Evolutionary conservation across 2,797 vertebrate genomes (phyloP).

Genomic region (Cuniculus paca): DNA sequence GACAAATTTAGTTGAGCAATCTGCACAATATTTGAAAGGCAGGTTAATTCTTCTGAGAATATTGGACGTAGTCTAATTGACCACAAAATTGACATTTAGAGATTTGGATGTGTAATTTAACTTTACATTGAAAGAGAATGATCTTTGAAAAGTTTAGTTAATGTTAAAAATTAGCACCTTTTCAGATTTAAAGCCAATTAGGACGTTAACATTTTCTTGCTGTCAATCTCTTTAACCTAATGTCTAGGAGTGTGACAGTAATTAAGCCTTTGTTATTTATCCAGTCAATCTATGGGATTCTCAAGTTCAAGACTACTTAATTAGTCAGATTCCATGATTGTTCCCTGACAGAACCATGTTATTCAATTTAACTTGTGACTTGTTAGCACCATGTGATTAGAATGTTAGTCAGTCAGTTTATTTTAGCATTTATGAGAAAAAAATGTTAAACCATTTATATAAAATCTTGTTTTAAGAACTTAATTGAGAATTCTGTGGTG

Average conservation of each 20-base stretch:
- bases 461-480: slow-evolving; percentile 46
- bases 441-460: slow-evolving; percentile 26
- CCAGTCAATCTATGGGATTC: neutral
- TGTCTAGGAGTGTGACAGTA: slow-evolving; percentile 36
- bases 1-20: neutral
- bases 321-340: slow-evolving; percentile 60
- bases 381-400: slow-evolving; percentile 39
- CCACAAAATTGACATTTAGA: slow-evolving; percentile 10
- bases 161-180: slow-evolving; percentile 56
- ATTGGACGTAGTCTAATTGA: neutral
- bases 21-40: slow-evolving; percentile 21
- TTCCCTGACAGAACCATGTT: slow-evolving; percentile 43
- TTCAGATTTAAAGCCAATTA: slow-evolving; percentile 43
- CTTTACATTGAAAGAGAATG: neutral
- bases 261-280: slow-evolving; percentile 69
- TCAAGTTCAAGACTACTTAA: slow-evolving; percentile 30
- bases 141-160: slow-evolving; percentile 54
- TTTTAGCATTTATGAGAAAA: slow-evolving; percentile 54
- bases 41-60: slow-evolving; percentile 34
- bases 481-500: slow-evolving; percentile 49
- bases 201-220: slow-evolving; percentile 8
- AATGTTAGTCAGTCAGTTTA: slow-evolving; percentile 47
- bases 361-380: slow-evolving; percentile 55
- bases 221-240: slow-evolving; percentile 42
- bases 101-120: slow-evolving; percentile 60